These are phyloP conservation scores for Tenualosa ilisha DNA, from an alignment of 2,797 vertebrate species.

Conservation along the genomic window DNA sequence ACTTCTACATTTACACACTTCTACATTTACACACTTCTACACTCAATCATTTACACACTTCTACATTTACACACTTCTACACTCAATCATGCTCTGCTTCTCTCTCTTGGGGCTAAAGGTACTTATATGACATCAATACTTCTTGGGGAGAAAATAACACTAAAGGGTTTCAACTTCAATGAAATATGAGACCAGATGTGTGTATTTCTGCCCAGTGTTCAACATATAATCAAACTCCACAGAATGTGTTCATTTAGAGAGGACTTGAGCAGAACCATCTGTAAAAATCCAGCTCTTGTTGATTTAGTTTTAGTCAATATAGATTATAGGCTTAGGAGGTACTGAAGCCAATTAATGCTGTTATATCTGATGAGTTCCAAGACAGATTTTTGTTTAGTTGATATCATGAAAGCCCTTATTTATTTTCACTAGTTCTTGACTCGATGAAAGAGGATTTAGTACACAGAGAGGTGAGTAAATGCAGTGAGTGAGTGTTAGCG, in stretches of 20 bases:
- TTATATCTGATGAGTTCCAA: background rate
- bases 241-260: conserved; percentile 12
- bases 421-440: background rate
- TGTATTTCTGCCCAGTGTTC: conserved; percentile 10
- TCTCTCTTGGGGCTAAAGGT: background rate
- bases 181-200: background rate
- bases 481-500: background rate
- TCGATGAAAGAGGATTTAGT: background rate
- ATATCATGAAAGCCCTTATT: background rate
- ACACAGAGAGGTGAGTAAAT: background rate
- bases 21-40: background rate
- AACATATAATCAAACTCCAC: background rate
- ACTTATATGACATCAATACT: background rate
- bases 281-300: background rate
- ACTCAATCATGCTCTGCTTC: background rate
- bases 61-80: background rate
- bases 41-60: background rate
- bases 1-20: too few relatives aligned
- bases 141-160: background rate
- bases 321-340: background rate
- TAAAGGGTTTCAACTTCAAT: background rate
- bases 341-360: background rate
- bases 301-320: conserved; percentile 12
- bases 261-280: conserved; percentile 12
- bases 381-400: background rate